Evolutionary conservation across 2,113 vertebrate species (phyloP).

Genomic region (Aramus guarauna): DNA sequence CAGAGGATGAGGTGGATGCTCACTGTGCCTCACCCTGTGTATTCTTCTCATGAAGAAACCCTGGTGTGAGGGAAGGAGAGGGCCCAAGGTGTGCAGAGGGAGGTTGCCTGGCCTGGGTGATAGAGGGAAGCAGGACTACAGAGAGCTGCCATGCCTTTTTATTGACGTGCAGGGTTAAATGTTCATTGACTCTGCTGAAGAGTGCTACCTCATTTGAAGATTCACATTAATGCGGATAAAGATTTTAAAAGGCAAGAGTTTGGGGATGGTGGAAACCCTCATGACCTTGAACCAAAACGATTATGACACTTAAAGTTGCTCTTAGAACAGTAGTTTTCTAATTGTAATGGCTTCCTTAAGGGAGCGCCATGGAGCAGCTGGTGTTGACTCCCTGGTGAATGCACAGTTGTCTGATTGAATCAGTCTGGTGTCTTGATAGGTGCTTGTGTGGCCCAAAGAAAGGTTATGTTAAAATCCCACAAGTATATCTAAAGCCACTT

Average conservation of each 20-base stretch:
- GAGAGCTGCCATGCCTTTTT: background rate
- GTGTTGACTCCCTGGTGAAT: background rate
- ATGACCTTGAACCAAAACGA: background rate
- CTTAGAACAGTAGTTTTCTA: background rate
- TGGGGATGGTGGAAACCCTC: background rate
- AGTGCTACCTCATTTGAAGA: background rate
- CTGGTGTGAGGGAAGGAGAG: background rate
- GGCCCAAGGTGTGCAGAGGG: no score
- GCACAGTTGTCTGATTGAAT: background rate
- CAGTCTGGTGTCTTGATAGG: background rate
- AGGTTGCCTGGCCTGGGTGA: background rate
- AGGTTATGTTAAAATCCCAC: background rate
- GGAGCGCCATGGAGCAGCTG: background rate
- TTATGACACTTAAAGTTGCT: background rate
- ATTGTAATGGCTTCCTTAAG: background rate
- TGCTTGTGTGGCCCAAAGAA: background rate
- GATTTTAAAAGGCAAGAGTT: background rate
- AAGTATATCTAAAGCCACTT: background rate
- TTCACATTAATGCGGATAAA: background rate
- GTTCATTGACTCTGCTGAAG: background rate
- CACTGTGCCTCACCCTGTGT: background rate
- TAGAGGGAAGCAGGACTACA: background rate
- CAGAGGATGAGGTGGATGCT: background rate
- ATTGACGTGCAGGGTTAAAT: background rate
- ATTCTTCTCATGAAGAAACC: background rate